phyloP scores from a whole-genome alignment of 2,888 invertebrate species.

The Aethes cnicana region DNA sequence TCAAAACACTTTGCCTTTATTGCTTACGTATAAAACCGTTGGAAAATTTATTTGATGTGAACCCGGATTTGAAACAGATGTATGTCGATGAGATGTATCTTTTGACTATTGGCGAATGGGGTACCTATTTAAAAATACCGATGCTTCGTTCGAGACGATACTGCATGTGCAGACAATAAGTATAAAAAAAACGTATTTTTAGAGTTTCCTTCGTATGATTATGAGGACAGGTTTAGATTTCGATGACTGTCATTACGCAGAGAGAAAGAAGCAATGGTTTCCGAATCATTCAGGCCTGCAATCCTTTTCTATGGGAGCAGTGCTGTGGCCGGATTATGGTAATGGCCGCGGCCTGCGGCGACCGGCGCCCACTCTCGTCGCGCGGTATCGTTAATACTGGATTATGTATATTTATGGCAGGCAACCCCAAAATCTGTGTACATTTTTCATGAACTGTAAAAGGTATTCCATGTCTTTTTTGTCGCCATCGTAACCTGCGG shows the following conservation, averaged over 20 bases:
- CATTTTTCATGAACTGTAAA: conserved; percentile 36
- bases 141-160: not conserved
- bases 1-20: conserved; percentile 7
- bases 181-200: too few relatives aligned
- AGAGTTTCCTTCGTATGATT: too few relatives aligned
- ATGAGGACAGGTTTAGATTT: too few relatives aligned
- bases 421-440: conserved; percentile 31
- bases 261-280: conserved; percentile 48
- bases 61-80: conserved; percentile 13
- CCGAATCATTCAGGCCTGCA: conserved; percentile 47
- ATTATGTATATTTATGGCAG: conserved; percentile 39
- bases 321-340: conserved; percentile 49
- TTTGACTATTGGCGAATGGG: conserved; percentile 10
- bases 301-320: conserved; percentile 47
- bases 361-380: conserved; percentile 33
- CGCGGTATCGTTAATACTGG: conserved; percentile 40
- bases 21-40: conserved; percentile 20
- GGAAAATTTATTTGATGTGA: conserved; percentile 8
- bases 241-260: conserved; percentile 41
- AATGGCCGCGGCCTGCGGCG: conserved; percentile 43
- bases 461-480: conserved; percentile 30
- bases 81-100: not conserved
- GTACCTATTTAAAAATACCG: conserved; percentile 13
- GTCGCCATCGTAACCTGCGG: not conserved
- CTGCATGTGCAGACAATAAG: conserved; percentile 2